These are phyloP conservation scores for Portevinia maculata DNA, from an alignment of 2,888 invertebrate genomes.

Conservation along the genomic window DNA sequence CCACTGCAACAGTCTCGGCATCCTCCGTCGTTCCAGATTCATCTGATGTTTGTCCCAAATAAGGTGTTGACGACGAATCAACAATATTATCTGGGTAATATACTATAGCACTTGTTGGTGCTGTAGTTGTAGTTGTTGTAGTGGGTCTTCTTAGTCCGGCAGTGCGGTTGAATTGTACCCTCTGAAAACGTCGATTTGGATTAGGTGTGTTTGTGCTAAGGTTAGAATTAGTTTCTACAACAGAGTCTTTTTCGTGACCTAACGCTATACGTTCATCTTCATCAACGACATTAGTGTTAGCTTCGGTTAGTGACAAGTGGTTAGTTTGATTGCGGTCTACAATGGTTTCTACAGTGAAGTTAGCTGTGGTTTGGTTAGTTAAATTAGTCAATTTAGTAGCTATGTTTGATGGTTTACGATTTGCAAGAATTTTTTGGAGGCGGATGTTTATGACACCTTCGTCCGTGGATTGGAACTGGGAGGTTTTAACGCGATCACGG, in stretches of 20 bases:
- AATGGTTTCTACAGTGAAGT: slow-evolving; percentile 59
- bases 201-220: slow-evolving; percentile 76
- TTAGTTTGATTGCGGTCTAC: slow-evolving; percentile 68
- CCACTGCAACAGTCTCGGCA: slow-evolving; percentile 25
- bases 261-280: slow-evolving; percentile 57
- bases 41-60: slow-evolving; percentile 37
- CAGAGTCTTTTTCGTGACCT: slow-evolving; percentile 64
- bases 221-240: slow-evolving; percentile 67
- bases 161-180: slow-evolving; percentile 80
- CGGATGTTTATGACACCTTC: slow-evolving; percentile 75
- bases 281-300: slow-evolving; percentile 62
- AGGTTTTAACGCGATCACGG: slow-evolving; percentile 76
- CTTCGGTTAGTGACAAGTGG: slow-evolving; percentile 66
- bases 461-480: slow-evolving; percentile 73
- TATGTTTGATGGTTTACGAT: slow-evolving; percentile 55
- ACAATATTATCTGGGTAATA: slow-evolving; percentile 49
- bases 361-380: slow-evolving; percentile 56
- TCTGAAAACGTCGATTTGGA: slow-evolving; percentile 83
- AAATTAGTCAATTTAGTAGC: slow-evolving; percentile 24
- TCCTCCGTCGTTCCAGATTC: slow-evolving; percentile 48
- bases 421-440: slow-evolving; percentile 69
- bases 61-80: slow-evolving; percentile 41
- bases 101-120: slow-evolving; percentile 44
- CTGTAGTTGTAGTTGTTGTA: slow-evolving; percentile 26
- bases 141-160: slow-evolving; percentile 65